Evolutionary conservation across 2,113 vertebrate species (phyloP).

Genomic region (Corydoras maculifer): DNA sequence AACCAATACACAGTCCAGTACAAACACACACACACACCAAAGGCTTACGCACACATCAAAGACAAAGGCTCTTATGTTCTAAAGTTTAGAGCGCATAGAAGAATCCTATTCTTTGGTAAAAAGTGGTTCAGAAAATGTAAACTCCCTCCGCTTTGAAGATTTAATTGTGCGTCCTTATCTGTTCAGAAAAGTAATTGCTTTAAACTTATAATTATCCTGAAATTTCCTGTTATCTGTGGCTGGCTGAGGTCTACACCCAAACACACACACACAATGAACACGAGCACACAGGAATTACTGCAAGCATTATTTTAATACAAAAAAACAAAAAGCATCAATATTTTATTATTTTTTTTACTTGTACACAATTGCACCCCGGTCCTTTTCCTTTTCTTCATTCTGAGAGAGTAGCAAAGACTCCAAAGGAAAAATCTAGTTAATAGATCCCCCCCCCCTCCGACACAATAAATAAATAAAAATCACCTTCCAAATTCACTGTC

Average conservation of each 20-base stretch:
- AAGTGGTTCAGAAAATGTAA: slow-evolving; percentile 2
- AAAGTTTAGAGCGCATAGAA: neutral
- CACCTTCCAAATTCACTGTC: slow-evolving; percentile 59
- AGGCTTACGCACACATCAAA: slow-evolving; percentile 13
- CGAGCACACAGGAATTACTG: slow-evolving; percentile 69
- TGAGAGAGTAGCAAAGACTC: slow-evolving; percentile 80
- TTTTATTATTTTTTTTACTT: slow-evolving; percentile 70
- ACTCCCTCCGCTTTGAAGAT: slow-evolving; percentile 31
- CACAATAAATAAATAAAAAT: slow-evolving; percentile 97
- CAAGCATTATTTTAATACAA: slow-evolving; percentile 99
- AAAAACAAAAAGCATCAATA: slow-evolving; percentile 61
- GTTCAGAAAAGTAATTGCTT: slow-evolving; percentile 46
- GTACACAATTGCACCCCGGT: slow-evolving; percentile 78
- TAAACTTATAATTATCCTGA: slow-evolving; percentile 42
- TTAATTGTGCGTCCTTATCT: slow-evolving; percentile 53
- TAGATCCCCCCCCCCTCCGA: slow-evolving; percentile 43
- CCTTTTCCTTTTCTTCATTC: slow-evolving; percentile 65
- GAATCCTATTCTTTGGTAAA: slow-evolving; percentile 7
- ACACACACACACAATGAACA: slow-evolving; percentile 5
- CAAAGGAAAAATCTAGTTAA: slow-evolving; percentile 51
- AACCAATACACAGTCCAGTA: slow-evolving; percentile 48
- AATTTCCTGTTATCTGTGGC: slow-evolving; percentile 50
- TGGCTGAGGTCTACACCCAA: slow-evolving; percentile 8
- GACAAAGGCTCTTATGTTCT: slow-evolving; percentile 39
- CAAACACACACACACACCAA: slow-evolving; percentile 27